Base-by-base conservation (phyloP, 2,888 invertebrate genomes). In the Drosophila mercatorum region DNA sequence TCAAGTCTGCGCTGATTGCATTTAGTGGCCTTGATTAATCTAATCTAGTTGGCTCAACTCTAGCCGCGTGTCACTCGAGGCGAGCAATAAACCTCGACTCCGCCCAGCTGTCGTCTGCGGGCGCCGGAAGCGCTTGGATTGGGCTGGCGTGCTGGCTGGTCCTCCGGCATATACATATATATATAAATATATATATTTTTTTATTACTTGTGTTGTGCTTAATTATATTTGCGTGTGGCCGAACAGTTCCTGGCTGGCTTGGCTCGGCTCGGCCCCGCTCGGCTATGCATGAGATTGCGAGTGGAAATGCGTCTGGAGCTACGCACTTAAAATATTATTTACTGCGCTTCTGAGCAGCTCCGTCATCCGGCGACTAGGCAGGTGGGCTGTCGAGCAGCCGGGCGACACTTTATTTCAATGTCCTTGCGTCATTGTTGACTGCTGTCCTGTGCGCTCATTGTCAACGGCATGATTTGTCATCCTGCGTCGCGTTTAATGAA, bases 141-240 rank as follows among this genome's bases (percentile, higher is more conserved):
- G 55, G 61, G 66, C 58, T 86, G 68, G 75, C 89, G 88, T 89
- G 89, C 61, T 69, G 72, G 89, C 61, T 69, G 72, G 34, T 12
- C 49, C 28, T 28, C 41, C 36, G 17, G 17, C 12, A 11, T 11
- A 31, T 31, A 31, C 41, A 26, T 38, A 31, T 3, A 31, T 31
- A 31, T 31, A 31, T 31, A 31, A 0, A 31, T 31, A 31, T 31
- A 31, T 31, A 31, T 31, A 31, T 31, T 46, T 41, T 36, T 73
- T 76, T 74, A 75, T 77, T 85, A 75, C 63, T 75, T 68, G 68
- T 52, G 43, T 68, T 46, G 58, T 56, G 71, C 73, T 91, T 91
- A 91, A 91, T 91, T 91, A 88, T 88, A 83, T 81, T 91, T 88
- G 91, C 91, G 91, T 91, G 91, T 71, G 83, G 76, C 77, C 77